These are phyloP conservation scores for Trissolcus japonicus DNA, from an alignment of 2,888 invertebrate species.

Conservation along the genomic window DNA sequence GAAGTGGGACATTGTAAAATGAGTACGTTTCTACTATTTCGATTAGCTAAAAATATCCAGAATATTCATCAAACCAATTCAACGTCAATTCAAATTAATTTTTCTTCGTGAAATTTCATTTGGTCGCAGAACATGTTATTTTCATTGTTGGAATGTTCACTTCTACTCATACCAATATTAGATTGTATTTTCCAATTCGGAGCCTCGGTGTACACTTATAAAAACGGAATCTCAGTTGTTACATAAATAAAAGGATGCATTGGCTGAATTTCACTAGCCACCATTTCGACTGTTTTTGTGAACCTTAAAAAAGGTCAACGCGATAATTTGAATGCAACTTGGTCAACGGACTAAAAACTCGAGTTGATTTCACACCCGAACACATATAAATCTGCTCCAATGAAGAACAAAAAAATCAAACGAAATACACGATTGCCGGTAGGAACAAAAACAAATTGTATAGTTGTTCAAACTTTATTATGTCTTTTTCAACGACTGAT, in stretches of 20 bases:
- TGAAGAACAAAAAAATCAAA: too few relatives aligned
- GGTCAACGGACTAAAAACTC: background rate
- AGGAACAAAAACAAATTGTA: too few relatives aligned
- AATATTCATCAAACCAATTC: too few relatives aligned
- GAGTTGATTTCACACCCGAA: background rate
- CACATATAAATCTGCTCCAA: too few relatives aligned
- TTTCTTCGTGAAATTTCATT: too few relatives aligned
- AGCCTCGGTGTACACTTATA: background rate
- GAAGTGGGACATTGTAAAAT: too few relatives aligned
- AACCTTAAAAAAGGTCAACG: background rate
- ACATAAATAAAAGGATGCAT: background rate
- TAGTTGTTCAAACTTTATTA: too few relatives aligned
- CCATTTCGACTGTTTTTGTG: background rate
- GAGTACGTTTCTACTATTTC: too few relatives aligned
- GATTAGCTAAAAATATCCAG: too few relatives aligned
- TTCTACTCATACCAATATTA: background rate
- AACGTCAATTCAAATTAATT: too few relatives aligned
- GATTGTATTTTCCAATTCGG: background rate
- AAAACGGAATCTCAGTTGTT: background rate
- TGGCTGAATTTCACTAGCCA: background rate
- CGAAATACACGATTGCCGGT: too few relatives aligned
- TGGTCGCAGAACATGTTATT: background rate
- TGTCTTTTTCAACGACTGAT: too few relatives aligned
- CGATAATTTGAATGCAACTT: constrained; percentile 1
- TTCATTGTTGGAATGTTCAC: background rate